Base-by-base conservation (phyloP, 2,113 vertebrate genomes). In the Cynopterus brachyotis region DNA sequence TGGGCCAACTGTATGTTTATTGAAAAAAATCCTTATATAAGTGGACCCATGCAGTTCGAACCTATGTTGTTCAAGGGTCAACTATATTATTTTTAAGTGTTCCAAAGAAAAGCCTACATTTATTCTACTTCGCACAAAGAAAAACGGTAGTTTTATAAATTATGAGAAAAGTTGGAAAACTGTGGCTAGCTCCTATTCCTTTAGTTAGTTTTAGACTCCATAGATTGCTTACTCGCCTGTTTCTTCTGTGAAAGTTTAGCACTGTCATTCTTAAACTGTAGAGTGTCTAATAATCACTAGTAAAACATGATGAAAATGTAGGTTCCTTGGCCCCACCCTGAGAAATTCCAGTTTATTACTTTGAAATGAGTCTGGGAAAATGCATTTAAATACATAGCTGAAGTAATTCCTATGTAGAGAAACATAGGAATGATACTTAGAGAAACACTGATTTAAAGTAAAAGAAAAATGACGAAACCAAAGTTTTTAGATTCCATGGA, bases 301-400 rank as follows among this genome's bases (percentile, higher is more conserved):
- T 17, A 75, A 69, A 93, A n/a, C 4, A 5, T 88, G 81, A 19
- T 73, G 47, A 76, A 76, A 87, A 50, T 87, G 8, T 2, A 64
- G 37, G 32, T 32, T 75, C 22, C 3, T 73, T 55, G n/a, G 20
- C 37, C 19, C 4, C 9, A 19, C 35, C 60, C 11, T 9, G 12
- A 55, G 50, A 64, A 53, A 95, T 80, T 89, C n/a, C 50, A 90
- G 40, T 67, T 91, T 91, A 85, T 82, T 89, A 69, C 37, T 92
- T 62, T 70, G 60, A 94, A 89, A 80, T 92, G 45, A 35, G 26
- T 24, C 37, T 42, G 19, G 13, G 69, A 87, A 70, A 7, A 37
- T 64, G 16, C 35, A 78, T 95, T 92, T 67, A 93, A 90, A 72
- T 30, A 47, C 1, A 1, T 42, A 92, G 7, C 55, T 93, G 73